Base-by-base conservation (phyloP, 23 tunicate genomes). In the Pegea sp. region DNA sequence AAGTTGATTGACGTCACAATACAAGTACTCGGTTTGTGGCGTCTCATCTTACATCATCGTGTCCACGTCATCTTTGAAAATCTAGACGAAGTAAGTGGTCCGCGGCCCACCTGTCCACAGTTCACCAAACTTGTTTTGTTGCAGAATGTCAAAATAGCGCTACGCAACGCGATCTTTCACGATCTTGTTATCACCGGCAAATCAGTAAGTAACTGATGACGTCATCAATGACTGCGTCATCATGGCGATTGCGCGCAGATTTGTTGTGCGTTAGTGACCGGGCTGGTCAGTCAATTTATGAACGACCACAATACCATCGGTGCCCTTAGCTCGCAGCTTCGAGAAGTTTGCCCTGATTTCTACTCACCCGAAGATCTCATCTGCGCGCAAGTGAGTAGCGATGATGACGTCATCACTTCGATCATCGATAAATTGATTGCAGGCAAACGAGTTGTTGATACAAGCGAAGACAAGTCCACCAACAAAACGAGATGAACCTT, bases 301-400 rank as follows among this genome's bases (percentile, higher is more conserved):
- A 87, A 79, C 33, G 99, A 91, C 58, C 11, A 38, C 46, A 38
- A 38, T 38, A 65, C 77, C 0, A 59, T 91, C 26, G 99, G 75
- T 26, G 76, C 93, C 3, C 49, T 91, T 24, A 72, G 64, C 52
- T 46, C 33, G 26, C 75, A 72, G 28, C 74, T 91, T 3, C 77
- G 99, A 22, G 77, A 91, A 34, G 60, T 91, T 19, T 91, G 99
- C 30, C 99, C 99, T 26, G 54, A 72, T 26, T 51, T 79, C 2
- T 91, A 79, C 51, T 91, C 99, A 4, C 78, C 87, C 28, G 99
- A 91, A 54, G 93, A 91, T 42, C 88, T 74, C 18, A 57, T 71
- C 33, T 71, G 71, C 49, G 62, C 95, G 28, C 68, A 71, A 77
- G 95, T 84, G 22, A 60, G 4, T n/a, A n/a, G n/a, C n/a, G n/a